These are phyloP conservation scores for Brachyopa scutellaris DNA, from an alignment of 2,888 invertebrate species.

Conservation along the genomic window DNA sequence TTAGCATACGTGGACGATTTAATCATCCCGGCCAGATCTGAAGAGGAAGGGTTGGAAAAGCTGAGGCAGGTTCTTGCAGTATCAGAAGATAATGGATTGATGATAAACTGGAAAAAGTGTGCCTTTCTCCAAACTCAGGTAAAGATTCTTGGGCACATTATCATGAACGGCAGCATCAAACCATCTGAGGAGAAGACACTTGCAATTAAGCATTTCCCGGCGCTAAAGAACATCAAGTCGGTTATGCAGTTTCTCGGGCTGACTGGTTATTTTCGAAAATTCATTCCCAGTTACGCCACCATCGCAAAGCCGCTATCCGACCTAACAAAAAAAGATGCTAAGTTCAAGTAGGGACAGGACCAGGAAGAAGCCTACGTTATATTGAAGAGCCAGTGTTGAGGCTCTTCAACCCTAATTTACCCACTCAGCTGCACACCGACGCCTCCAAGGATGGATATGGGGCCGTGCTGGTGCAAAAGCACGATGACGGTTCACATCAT, in stretches of 20 bases:
- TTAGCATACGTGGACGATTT: slow-evolving; percentile 33
- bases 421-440: slow-evolving; percentile 74
- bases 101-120: slow-evolving; percentile 52
- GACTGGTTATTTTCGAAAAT: slow-evolving; percentile 27
- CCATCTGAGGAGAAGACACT: slow-evolving; percentile 44
- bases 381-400: slow-evolving; percentile 26
- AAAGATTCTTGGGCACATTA: slow-evolving; percentile 71
- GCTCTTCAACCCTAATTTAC: too few species aligned
- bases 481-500: slow-evolving; percentile 17
- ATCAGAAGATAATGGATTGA: slow-evolving; percentile 16
- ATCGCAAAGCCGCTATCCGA: slow-evolving; percentile 73
- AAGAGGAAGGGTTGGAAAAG: slow-evolving; percentile 3
- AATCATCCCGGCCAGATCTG: slow-evolving; percentile 17
- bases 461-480: slow-evolving; percentile 22
- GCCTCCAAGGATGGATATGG: slow-evolving; percentile 44
- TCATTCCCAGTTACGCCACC: slow-evolving; percentile 47
- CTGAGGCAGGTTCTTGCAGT: slow-evolving; percentile 11
- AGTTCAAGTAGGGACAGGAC: slow-evolving; percentile 27
- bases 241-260: slow-evolving; percentile 15
- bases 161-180: not conserved
- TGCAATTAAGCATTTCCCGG: slow-evolving; percentile 12
- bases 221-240: slow-evolving; percentile 8
- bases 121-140: too few species aligned
- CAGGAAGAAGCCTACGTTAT: slow-evolving; percentile 31
- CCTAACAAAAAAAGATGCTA: slow-evolving; percentile 22